phyloP scores from a whole-genome alignment of 1,140 invertebrate species.

The Lordiphosa clarofinis region DNA sequence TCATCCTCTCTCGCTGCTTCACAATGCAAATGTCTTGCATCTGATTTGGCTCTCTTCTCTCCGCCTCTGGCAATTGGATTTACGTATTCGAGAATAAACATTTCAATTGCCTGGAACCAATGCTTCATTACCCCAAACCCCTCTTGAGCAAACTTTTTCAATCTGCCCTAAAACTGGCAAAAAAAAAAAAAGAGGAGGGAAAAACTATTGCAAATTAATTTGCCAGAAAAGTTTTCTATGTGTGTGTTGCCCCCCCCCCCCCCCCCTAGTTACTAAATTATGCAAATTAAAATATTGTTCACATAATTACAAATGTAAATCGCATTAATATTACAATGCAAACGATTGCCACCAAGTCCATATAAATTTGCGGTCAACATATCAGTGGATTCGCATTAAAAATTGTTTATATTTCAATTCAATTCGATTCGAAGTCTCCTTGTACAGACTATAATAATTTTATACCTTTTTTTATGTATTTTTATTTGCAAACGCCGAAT shows the following conservation, averaged over 20 bases:
- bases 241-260: neutral
- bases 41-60: constrained; percentile 10
- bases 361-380: constrained; percentile 68
- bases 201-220: constrained; percentile 66
- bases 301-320: constrained; percentile 75
- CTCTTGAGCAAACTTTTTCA: constrained; percentile 55
- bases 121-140: constrained; percentile 57
- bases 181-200: constrained; percentile 18
- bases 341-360: constrained; percentile 20
- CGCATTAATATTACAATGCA: constrained; percentile 63
- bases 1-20: constrained; percentile 27
- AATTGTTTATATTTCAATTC: constrained; percentile 40
- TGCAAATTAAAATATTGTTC: constrained; percentile 75
- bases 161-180: constrained; percentile 33
- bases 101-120: constrained; percentile 60
- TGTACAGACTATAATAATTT: neutral
- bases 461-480: constrained; percentile 15
- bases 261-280: constrained; percentile 69
- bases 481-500: constrained; percentile 35
- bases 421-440: constrained; percentile 8
- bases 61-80: constrained; percentile 60
- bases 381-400: constrained; percentile 33
- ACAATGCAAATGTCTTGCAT: constrained; percentile 37
- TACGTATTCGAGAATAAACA: constrained; percentile 68
- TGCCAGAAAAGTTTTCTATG: constrained; percentile 21